Percentiles rank a stretch among this genome's conserved stretches.
Conservation (phyloP, 1,140 invertebrate species). For the Pogonomyrmex californicus region DNA sequence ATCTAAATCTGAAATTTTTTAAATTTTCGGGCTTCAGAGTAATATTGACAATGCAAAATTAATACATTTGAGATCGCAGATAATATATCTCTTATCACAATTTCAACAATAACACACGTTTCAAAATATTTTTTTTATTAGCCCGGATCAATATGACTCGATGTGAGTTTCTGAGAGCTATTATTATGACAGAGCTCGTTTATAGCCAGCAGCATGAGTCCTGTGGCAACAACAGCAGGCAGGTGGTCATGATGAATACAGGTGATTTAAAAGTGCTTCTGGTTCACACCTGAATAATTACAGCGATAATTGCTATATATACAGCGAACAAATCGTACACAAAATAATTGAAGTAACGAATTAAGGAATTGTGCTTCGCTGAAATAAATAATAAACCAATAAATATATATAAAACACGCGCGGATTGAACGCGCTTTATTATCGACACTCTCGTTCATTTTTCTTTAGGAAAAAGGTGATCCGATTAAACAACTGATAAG, state of each 20-base stretch:
- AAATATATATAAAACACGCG: not conserved
- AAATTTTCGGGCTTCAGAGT: no score
- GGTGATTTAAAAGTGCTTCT: not conserved
- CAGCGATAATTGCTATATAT: not conserved
- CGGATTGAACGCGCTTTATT: not conserved
- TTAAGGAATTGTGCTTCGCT: not conserved
- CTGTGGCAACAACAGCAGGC: not conserved
- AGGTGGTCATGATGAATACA: not conserved
- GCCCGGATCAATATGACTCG: no score
- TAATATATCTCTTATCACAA: no score
- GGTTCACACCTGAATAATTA: not conserved
- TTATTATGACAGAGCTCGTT: conserved; percentile 1
- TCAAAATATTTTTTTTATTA: no score
- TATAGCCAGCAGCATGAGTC: not conserved
- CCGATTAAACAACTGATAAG: not conserved
- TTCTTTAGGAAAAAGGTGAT: not conserved
- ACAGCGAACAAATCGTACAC: not conserved
- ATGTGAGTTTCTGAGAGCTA: not conserved
- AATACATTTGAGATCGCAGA: no score
- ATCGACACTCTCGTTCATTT: not conserved
- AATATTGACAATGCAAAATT: no score
- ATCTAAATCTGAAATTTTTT: no score
- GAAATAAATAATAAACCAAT: conserved; percentile 21
- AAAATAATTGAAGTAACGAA: not conserved
- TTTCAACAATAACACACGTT: no score